Base-by-base conservation (phyloP, 2,113 vertebrate species). In the Dinomys branickii region DNA sequence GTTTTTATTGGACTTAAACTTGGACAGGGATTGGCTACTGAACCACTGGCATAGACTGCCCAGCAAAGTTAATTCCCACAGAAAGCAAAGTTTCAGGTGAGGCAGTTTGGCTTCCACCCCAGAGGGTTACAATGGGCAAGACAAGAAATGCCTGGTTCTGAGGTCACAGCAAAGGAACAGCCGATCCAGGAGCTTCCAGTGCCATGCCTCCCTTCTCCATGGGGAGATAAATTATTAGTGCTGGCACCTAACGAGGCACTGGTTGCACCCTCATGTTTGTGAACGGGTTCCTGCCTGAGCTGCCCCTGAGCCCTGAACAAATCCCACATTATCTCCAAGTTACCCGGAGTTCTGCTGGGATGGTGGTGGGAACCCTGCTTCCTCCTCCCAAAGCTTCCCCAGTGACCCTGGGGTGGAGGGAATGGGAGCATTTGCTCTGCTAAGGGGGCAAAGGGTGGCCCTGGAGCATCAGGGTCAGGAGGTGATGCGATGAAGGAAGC, bases 151-250 rank as follows among this genome's bases (percentile, higher is more conserved):
- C 65, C 80, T 69, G 80, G 85, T 16, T 54, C 73, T n/a, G n/a
- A 94, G 59, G 78, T 75, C 75, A 91, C 26, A 73, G 44, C 75
- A 80, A 77, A 92, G 52, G 67, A 85, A 83, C 77, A 41, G 67
- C 26, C 44, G 71, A 86, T 83, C 26, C 44, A 58, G 67, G 38
- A 58, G 77, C 30, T 12, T 12, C 82, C 59, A 35, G 41, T 0
- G 38, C 54, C 13, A 12, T 35, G 50, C 59, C 52, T 63, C 47
- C 33, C 83, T 93, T 41, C 82, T 96, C 95, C 56, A 44, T 44
- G 24, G 80, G 35, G 89, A 82, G 80, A 91, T 30, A 88, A 88
- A 88, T 85, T 86, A 96, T 94, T 81, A 77, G 26, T 4, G 5
- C 71, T 20, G 7, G 58, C 38, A 63, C 47, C 84, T 54, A 91